Base-by-base conservation (phyloP, 2,888 invertebrate species). In the Machimus atricapillus region DNA sequence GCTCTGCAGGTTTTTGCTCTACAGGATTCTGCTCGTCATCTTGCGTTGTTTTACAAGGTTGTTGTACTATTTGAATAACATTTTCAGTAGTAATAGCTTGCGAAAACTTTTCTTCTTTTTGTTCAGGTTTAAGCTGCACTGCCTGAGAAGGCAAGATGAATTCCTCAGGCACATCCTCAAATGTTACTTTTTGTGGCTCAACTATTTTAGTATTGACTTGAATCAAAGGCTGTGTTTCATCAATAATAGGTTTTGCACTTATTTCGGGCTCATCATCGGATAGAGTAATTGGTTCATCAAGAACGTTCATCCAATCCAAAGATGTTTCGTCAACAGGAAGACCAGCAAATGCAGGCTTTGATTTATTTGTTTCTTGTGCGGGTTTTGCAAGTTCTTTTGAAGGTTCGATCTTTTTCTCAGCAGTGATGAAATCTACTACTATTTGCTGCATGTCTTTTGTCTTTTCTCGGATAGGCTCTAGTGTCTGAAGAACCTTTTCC, bases 261-360 rank as follows among this genome's bases (percentile, higher is more conserved):
- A 34, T 85, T 19, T 78, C 23, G n/a, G 66, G 34, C 52, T 85
- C 77, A 1, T 66, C 74, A 74, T 74, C 92, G 1, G 92, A 91
- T 74, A 93, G 90, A 5, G 89, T 89, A 88, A 92, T 91, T n/a
- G 91, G 91, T 86, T 93, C 92, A 86, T 93, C 93, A 52, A 92
- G 79, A 9, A 91, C 91, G 83, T 91, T 89, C 90, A 93, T 91
- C 90, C 92, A 92, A 2, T 90, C 88, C 74, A 89, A 90, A 34
- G 91, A 89, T 0, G 91, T 88, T 56, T 91, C 90, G 87, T 90
- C 91, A 43, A 91, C 89, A 2, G 91, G 91, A 78, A 91, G 88
- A 7, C 90, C 91, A 37, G 90, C 90, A 87, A 91, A 91, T 23
- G 12, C 52, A 16, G 34, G 8, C 31, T 77, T 77, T 0, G 58